Conservation (phyloP, 1,140 invertebrate species). For the Planococcus citri region DNA sequence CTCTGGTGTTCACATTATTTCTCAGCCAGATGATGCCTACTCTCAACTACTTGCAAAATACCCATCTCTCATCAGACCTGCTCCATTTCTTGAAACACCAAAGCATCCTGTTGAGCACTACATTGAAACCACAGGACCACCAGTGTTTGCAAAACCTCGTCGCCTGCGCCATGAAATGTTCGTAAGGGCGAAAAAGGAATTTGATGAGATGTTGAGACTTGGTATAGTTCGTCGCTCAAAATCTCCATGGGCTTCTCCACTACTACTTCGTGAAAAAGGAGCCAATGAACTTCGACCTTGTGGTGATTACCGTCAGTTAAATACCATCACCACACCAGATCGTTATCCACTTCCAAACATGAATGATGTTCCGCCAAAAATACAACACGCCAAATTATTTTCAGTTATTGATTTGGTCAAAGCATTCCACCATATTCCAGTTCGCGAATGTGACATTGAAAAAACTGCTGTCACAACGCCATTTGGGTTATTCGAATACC, state of each 20-base stretch:
- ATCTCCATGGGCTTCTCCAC: conserved; percentile 36
- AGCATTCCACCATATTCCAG: conserved; percentile 38
- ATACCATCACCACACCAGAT: conserved; percentile 32
- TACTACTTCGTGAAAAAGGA: conserved; percentile 35
- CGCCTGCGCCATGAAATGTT: neutral
- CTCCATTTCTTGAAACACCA: neutral
- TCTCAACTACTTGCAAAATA: no score
- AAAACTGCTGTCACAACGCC: conserved; percentile 34
- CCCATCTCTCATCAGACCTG: neutral
- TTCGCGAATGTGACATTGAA: conserved; percentile 29
- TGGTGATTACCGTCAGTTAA: conserved; percentile 37
- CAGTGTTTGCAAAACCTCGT: conserved; percentile 1
- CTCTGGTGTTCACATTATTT: no score
- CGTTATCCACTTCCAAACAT: conserved; percentile 34
- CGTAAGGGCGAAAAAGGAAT: neutral
- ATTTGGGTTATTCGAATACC: conserved; percentile 33
- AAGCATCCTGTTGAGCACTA: conserved; percentile 13
- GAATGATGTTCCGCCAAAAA: conserved; percentile 29
- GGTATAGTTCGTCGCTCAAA: conserved; percentile 33
- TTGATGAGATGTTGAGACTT: conserved; percentile 23
- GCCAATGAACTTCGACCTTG: conserved; percentile 30
- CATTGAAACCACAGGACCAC: conserved; percentile 5
- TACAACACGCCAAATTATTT: conserved; percentile 35
- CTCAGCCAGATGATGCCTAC: no score
- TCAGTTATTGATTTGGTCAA: conserved; percentile 36